Evolutionary conservation across 2,797 vertebrate species (phyloP), one percentile per base, ranked within the genome.

Genomic region (Rhynchotus rufescens): DNA sequence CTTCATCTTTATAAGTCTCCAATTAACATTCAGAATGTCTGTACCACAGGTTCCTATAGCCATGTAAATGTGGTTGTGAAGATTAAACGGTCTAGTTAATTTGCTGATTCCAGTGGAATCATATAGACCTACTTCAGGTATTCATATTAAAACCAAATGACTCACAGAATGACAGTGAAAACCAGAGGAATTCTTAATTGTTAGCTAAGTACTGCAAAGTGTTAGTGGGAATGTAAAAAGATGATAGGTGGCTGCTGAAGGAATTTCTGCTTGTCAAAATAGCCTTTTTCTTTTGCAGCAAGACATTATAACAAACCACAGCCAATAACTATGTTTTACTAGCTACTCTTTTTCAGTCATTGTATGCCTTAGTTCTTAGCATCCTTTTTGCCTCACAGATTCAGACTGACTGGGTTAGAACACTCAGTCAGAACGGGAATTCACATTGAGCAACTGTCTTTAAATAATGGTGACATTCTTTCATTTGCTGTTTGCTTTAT

Each of bases 101-200:
- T 73, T 89, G 81, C 94, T 94, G 90, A 92, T 80, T 90, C 89
- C 72, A 88, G 75, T 3, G 6, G 86, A 96, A 95, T 80, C 30
- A 5, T 51, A 88, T 83, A 75, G 71, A 79, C 45, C 68, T 56
- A 45, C 20, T 88, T 59, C 28, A 91, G 86, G 20, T 52, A 52
- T 42, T 62, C 12, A 2, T 56, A 64, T 66, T 90, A 67, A 83
- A 85, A 80, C 23, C 15, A 86, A 77, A 44, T 54, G 3, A 86
- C 86, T 93, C 66, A 76, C 57, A 78, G 32, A 62, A 22, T 21
- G 62, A 72, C 79, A 69, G 40, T 69, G 75, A 71, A 96, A 95
- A 90, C 47, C 79, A 83, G 65, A 90, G 54, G 59, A 93, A 84
- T 66, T 92, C 30, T 67, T 94, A 86, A 84, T 91, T 88, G 75